Base-by-base conservation (phyloP, 2,888 invertebrate species). In the Glomeris marginata region DNA sequence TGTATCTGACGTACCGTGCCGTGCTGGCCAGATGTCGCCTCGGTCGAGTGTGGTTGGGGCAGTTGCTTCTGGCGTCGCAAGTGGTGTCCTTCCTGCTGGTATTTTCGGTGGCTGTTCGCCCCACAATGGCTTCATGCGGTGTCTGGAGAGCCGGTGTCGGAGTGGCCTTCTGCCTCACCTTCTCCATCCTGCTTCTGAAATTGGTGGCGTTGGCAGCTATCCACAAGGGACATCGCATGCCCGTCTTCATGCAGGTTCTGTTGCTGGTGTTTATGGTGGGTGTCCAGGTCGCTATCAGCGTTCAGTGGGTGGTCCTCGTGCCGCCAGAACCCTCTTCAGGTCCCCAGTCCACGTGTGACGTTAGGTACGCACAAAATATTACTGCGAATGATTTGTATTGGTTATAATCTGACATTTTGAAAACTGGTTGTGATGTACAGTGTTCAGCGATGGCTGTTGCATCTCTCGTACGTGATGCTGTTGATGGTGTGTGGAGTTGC, bases 111-210 rank as follows among this genome's bases (percentile, higher is more conserved):
- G 80, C 86, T 2, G 79, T 83, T 10, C 76, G 81, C 34, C 86
- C 87, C 41, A 82, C 82, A 45, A 73, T 78, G 47, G 73, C 84
- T 50, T 82, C 84, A 16, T 90, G 88, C 62, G 84, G 83, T 47
- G 77, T 84, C 33, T 79, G 84, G 55, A 76, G 87, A 47, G 80
- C 87, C 59, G 84, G 83, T 38, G 15, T 52, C n/a, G 88, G 88
- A 46, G 76, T 86, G 8, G 83, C 85, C 59, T 72, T 71, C 57
- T 81, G 86, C 47, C 74, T 91, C 50, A 84, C 88, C 53, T 92
- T 90, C 68, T 84, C 88, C 38, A 84, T 91, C 0, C 74, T 94
- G 45, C 75, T 92, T 60, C 91, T 92, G 56, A 92, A 94, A 70
- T 85, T 52, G 15, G 2, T 46, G 8, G 21, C 50, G 37, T 50